phyloP scores from a whole-genome alignment of 2,797 vertebrate species.

The Rachycentron canadum region DNA sequence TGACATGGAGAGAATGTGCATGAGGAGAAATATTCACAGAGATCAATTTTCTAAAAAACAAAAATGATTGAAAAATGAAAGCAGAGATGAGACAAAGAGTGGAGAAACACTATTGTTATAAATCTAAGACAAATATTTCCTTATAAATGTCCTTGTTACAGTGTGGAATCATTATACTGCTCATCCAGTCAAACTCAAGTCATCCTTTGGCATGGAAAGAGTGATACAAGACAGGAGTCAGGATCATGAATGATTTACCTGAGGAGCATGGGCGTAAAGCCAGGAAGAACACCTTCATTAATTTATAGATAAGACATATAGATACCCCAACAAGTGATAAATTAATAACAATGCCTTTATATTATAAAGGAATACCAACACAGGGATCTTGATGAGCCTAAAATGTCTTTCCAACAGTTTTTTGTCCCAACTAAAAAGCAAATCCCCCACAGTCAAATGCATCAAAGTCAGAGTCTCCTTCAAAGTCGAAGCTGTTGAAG shows the following conservation, averaged over 20 bases:
- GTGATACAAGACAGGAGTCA: constrained; percentile 58
- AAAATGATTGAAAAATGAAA: constrained; percentile 30
- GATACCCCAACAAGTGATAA: constrained; percentile 25
- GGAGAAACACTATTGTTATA: constrained; percentile 1
- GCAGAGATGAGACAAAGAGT: constrained; percentile 17
- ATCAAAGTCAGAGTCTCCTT: constrained; percentile 88
- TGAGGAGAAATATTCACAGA: constrained; percentile 8
- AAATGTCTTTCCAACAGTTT: constrained; percentile 3
- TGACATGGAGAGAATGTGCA: not conserved
- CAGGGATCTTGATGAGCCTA: constrained; percentile 10
- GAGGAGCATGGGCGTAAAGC: constrained; percentile 57
- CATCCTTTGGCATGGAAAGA: constrained; percentile 43
- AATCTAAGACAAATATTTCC: not conserved
- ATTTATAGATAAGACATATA: constrained; percentile 55
- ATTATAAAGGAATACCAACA: constrained; percentile 29
- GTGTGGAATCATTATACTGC: constrained; percentile 12
- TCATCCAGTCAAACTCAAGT: constrained; percentile 11
- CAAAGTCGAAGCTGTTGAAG: constrained; percentile 88
- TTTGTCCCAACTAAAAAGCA: constrained; percentile 79
- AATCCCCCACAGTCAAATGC: constrained; percentile 89
- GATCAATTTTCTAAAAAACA: constrained; percentile 7
- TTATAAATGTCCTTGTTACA: constrained; percentile 7
- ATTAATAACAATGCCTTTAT: constrained; percentile 40
- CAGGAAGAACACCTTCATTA: constrained; percentile 63
- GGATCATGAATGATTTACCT: constrained; percentile 71